phyloP scores from a whole-genome alignment of 2,797 vertebrate genomes.

The Leptodactylus fallax region DNA sequence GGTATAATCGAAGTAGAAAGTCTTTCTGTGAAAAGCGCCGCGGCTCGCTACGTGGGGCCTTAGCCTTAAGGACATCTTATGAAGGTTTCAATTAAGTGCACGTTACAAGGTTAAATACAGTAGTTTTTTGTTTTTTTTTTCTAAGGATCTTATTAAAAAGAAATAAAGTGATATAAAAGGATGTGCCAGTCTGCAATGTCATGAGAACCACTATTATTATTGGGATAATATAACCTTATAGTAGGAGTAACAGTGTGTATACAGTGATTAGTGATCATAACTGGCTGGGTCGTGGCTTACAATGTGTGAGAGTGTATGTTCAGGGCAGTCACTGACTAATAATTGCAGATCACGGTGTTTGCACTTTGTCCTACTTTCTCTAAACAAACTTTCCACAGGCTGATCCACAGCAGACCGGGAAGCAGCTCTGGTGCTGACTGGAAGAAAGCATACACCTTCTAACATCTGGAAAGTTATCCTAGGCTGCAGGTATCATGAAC shows the following conservation, averaged over 20 bases:
- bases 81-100: no score
- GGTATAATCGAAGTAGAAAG: no score
- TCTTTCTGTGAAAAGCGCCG: no score
- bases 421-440: not conserved
- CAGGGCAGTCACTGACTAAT: conserved; percentile 18
- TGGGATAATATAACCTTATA: not conserved
- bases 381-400: conserved; percentile 40
- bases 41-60: no score
- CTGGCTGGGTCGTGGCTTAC: not conserved
- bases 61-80: no score
- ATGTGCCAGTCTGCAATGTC: not conserved
- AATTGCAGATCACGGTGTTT: conserved; percentile 23
- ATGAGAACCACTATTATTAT: not conserved
- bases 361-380: conserved; percentile 58
- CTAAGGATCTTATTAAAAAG: not conserved
- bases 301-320: not conserved
- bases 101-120: no score
- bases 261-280: not conserved
- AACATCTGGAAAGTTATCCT: not conserved
- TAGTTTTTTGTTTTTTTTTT: no score
- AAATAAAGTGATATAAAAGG: not conserved
- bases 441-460: not conserved
- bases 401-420: conserved; percentile 3
- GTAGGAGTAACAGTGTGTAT: not conserved
- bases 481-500: not conserved